Percentiles rank a stretch among this genome's conserved stretches.
Conservation (phyloP, 2,113 vertebrate species). For the Poeciliopsis prolifica region DNA sequence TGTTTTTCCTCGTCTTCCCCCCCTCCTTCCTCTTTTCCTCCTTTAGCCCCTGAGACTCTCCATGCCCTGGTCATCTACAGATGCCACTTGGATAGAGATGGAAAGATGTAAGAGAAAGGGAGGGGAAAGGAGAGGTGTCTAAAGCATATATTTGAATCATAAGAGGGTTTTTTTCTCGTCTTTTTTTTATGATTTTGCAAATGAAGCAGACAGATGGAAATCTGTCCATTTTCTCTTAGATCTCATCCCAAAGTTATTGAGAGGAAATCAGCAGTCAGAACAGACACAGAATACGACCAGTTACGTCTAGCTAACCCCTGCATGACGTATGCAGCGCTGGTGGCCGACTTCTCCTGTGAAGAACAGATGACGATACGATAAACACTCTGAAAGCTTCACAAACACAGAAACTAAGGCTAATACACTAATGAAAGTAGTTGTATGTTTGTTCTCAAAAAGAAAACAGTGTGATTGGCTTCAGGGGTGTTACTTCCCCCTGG, state of each 20-base stretch:
- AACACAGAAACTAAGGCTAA: slow-evolving; percentile 41
- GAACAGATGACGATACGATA: slow-evolving; percentile 60
- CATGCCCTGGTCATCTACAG: slow-evolving; percentile 89
- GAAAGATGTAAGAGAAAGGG: slow-evolving; percentile 34
- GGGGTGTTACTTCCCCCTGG: not conserved
- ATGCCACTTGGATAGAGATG: slow-evolving; percentile 86
- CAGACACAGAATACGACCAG: slow-evolving; percentile 38
- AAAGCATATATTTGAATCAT: slow-evolving; percentile 89
- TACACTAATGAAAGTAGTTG: not conserved
- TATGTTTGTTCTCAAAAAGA: not conserved
- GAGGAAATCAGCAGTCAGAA: slow-evolving; percentile 51
- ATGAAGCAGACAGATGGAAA: slow-evolving; percentile 84
- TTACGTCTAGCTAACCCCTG: slow-evolving; percentile 57
- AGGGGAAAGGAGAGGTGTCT: slow-evolving; percentile 62
- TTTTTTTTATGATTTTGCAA: slow-evolving; percentile 66
- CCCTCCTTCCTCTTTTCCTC: slow-evolving; percentile 38
- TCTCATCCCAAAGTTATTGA: slow-evolving; percentile 75
- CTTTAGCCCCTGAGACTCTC: slow-evolving; percentile 81
- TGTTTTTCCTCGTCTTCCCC: slow-evolving; percentile 20
- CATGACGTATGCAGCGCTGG: slow-evolving; percentile 24
- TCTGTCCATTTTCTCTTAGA: slow-evolving; percentile 75
- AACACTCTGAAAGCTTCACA: slow-evolving; percentile 52
- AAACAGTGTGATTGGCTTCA: not conserved
- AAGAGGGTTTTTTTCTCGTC: slow-evolving; percentile 57
- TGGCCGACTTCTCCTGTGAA: slow-evolving; percentile 38